Evolutionary conservation across 1,140 invertebrate species (phyloP).

Genomic region (Telenomus remus): DNA sequence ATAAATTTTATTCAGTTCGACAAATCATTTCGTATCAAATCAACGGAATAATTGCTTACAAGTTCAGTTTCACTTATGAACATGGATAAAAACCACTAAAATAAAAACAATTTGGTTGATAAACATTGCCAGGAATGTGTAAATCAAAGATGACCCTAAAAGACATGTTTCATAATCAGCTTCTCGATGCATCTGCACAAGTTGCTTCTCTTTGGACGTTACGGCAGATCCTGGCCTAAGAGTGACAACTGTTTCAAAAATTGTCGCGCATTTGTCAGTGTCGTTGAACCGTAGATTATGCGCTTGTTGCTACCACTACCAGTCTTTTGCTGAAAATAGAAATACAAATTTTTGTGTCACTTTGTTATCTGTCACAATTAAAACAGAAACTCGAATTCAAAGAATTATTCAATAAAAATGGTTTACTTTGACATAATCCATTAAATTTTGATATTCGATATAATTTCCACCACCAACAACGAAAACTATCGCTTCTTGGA

Average conservation of each 20-base stretch:
- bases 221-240: slow-evolving; percentile 83
- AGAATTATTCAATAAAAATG: too few relatives aligned
- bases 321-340: slow-evolving; percentile 80
- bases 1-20: too few relatives aligned
- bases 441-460: slow-evolving; percentile 99
- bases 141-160: slow-evolving; percentile 15
- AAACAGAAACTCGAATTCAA: too few relatives aligned
- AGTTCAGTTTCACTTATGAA: too few relatives aligned
- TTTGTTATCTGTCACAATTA: too few relatives aligned
- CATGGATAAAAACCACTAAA: too few relatives aligned
- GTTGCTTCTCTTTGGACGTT: slow-evolving; percentile 57
- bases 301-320: slow-evolving; percentile 83
- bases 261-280: slow-evolving; percentile 92
- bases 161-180: slow-evolving; percentile 44
- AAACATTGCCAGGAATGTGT: slow-evolving; percentile 38
- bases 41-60: too few relatives aligned
- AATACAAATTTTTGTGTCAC: neutral
- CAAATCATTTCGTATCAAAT: too few relatives aligned
- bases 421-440: slow-evolving; percentile 92
- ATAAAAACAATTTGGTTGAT: neutral
- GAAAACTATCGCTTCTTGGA: slow-evolving; percentile 95
- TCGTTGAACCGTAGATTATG: slow-evolving; percentile 96
- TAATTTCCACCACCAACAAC: slow-evolving; percentile 99
- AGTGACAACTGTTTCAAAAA: slow-evolving; percentile 93
- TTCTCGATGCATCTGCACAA: slow-evolving; percentile 49